Conservation (phyloP, 2,888 invertebrate genomes). For the Metalampra italica region DNA sequence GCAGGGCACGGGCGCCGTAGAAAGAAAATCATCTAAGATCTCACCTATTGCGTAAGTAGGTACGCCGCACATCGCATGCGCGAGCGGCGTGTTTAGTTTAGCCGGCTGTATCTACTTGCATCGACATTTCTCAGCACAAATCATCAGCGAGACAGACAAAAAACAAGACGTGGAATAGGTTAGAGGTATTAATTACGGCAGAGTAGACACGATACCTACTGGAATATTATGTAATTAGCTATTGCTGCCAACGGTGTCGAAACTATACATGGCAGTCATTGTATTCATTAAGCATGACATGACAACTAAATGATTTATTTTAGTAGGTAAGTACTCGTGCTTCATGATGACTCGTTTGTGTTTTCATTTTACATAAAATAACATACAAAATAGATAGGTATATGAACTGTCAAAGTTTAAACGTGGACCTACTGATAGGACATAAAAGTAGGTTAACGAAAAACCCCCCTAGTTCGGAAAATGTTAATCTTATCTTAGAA, state of each 20-base stretch:
- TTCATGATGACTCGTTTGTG: no score
- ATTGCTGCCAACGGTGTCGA: slow-evolving; percentile 33
- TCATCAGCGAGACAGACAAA: slow-evolving; percentile 46
- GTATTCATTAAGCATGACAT: slow-evolving; percentile 31
- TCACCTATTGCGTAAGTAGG: slow-evolving; percentile 38
- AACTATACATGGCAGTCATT: slow-evolving; percentile 36
- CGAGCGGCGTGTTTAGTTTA: slow-evolving; percentile 9
- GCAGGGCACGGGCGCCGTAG: slow-evolving; percentile 18
- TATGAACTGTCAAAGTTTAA: no score
- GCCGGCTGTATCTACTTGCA: slow-evolving; percentile 1
- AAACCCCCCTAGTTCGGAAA: no score
- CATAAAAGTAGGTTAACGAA: no score
- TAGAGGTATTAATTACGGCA: slow-evolving; percentile 54
- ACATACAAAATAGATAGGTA: no score
- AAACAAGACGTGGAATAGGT: slow-evolving; percentile 46
- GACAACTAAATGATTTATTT: slow-evolving; percentile 33
- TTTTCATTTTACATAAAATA: no score
- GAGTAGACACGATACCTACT: slow-evolving; percentile 39
- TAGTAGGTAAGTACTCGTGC: slow-evolving; percentile 22
- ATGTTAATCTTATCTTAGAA: no score
- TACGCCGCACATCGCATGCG: slow-evolving; percentile 29
- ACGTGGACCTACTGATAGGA: no score
- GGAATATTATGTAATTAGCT: slow-evolving; percentile 47
- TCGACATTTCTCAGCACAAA: slow-evolving; percentile 46
- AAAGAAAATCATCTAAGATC: slow-evolving; percentile 25